Evolutionary conservation across 1,140 invertebrate genomes (phyloP), one percentile per base, ranked within the genome.

Genomic region (Apis cerana): DNA sequence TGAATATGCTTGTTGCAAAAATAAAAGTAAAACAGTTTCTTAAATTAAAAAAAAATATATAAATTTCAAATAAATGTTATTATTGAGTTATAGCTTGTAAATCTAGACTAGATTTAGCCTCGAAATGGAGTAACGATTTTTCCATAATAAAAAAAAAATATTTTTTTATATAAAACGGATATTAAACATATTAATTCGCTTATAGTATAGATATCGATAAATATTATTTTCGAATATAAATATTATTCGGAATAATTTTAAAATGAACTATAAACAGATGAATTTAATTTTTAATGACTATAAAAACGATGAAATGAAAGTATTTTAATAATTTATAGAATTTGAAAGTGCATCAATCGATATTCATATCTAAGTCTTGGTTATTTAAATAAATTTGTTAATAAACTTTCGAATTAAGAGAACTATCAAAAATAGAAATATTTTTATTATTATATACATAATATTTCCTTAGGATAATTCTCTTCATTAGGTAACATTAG

Each of bases 81-180:
- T 43, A 48, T 48, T 43, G 15, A 19, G 13, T 70, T 69, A 71
- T 10, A 27, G 33, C 15, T 52, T 79, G 67, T 50, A 52, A 72
- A 71, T 80, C 78, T 80, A 74, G 78, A 80, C 78, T 80, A 80
- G 78, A 80, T 80, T 80, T 74, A 80, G 78, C 70, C 59, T 80
- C 70, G 27, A 64, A 61, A 65, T 5, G 59, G 50, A 74, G 15
- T 74, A 61, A 48, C n/a, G 33, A 4, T 17, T 61, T 43, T 54
- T 74, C 19, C 33, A 43, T 43, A 5, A 8, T 23, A 48, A 13
- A 15, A 17, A 12, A 5, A 56, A 52, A 13, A 50, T 17, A 5
- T 33, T 54, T 19, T 54, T 59, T 21, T 52, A 17, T 33, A n/a
- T 11, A 50, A 74, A 59, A 0, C 13, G 13, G 15, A 19, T 64